These are phyloP conservation scores for Laothoe populi DNA, from an alignment of 2,888 invertebrate genomes.

Conservation along the genomic window DNA sequence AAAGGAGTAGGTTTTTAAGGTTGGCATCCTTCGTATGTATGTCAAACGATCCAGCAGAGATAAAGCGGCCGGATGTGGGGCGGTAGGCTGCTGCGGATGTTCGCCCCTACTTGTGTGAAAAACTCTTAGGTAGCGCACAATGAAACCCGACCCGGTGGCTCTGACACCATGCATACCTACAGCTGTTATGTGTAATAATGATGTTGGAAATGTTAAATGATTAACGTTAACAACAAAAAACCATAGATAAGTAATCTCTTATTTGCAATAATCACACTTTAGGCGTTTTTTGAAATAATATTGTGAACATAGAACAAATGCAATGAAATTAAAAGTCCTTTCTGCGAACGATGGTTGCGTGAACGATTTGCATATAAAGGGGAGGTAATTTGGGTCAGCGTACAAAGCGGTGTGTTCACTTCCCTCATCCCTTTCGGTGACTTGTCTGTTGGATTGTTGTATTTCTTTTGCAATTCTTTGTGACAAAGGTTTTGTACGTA, in stretches of 20 bases:
- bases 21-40: slow-evolving; percentile 34
- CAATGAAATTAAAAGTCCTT: slow-evolving; percentile 22
- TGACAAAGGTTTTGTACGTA: neutral
- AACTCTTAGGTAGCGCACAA: slow-evolving; percentile 35
- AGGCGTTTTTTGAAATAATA: neutral
- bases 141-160: slow-evolving; percentile 27
- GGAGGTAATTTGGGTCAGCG: slow-evolving; percentile 66
- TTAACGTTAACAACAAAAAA: too few species aligned
- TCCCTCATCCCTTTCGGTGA: slow-evolving; percentile 37
- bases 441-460: slow-evolving; percentile 35
- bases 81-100: slow-evolving; percentile 35
- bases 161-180: slow-evolving; percentile 24
- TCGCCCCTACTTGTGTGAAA: slow-evolving; percentile 41
- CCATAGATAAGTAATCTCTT: too few species aligned
- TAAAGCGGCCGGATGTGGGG: slow-evolving; percentile 54
- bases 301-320: slow-evolving; percentile 2
- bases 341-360: slow-evolving; percentile 4
- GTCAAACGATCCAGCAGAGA: slow-evolving; percentile 49
- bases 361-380: slow-evolving; percentile 77
- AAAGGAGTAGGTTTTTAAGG: slow-evolving; percentile 16
- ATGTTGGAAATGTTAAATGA: too few species aligned
- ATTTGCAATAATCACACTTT: neutral
- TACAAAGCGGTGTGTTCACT: slow-evolving; percentile 56
- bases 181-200: neutral
- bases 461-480: slow-evolving; percentile 22